Conservation (phyloP, 2,113 vertebrate species). For the Harpagus bidentatus region DNA sequence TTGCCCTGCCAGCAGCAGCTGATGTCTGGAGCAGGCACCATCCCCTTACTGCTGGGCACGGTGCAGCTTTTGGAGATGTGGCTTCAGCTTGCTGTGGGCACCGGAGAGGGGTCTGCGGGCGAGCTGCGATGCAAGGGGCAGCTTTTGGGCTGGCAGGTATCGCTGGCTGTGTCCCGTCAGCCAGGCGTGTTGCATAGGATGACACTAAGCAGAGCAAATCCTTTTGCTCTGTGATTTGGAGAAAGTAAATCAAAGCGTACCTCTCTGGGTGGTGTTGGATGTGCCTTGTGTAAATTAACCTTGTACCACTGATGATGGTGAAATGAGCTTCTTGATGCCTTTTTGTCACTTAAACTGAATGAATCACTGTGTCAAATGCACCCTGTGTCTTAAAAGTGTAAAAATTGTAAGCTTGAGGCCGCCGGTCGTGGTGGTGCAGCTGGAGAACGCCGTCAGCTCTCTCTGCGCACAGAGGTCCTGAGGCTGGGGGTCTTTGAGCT, state of each 20-base stretch:
- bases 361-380: not conserved
- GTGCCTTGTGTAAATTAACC: not conserved
- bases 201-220: not conserved
- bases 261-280: rapidly evolving
- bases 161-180: not conserved
- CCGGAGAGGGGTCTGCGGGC: not conserved
- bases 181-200: rapidly evolving
- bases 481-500: not conserved
- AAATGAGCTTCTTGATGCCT: not conserved
- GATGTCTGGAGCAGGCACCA: not conserved
- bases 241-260: not conserved
- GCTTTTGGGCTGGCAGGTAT: not conserved
- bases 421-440: rapidly evolving
- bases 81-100: not conserved
- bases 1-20: not conserved
- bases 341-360: not conserved
- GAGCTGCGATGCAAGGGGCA: not conserved
- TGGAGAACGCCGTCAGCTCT: not conserved
- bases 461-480: rapidly evolving
- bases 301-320: not conserved
- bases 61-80: not conserved
- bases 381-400: not conserved
- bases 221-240: not conserved
- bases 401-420: not conserved
- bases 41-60: not conserved